Conservation (phyloP, 1,140 invertebrate species). For the Cecropterus lyciades region DNA sequence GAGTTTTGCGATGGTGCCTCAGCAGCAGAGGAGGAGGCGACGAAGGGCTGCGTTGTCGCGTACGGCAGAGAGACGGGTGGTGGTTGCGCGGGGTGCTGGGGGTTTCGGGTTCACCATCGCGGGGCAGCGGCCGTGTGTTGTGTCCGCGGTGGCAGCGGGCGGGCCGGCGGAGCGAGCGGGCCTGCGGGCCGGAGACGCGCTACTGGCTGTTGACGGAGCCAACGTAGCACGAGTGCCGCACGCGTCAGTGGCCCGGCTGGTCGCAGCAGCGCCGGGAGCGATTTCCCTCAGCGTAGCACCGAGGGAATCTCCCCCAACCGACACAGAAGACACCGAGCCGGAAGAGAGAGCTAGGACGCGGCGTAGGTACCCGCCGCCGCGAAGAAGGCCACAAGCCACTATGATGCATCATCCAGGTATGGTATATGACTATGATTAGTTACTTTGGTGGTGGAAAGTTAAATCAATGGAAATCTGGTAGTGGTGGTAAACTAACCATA, state of each 20-base stretch:
- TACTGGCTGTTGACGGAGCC: conserved; percentile 95
- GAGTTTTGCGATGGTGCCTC: conserved; percentile 73
- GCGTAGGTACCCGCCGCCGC: conserved; percentile 67
- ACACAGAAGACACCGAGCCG: conserved; percentile 75
- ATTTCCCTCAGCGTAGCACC: conserved; percentile 83
- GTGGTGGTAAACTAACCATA: not conserved
- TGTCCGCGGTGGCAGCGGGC: conserved; percentile 69
- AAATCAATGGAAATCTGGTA: not conserved
- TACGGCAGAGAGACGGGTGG: conserved; percentile 90
- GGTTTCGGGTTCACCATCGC: conserved; percentile 83
- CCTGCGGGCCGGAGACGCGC: conserved; percentile 94
- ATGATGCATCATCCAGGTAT: conserved; percentile 72
- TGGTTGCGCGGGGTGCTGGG: conserved; percentile 92
- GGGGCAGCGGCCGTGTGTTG: conserved; percentile 74
- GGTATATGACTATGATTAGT: not conserved
- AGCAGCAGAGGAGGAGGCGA: conserved; percentile 90
- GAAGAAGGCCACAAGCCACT: conserved; percentile 64
- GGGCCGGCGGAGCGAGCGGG: conserved; percentile 88
- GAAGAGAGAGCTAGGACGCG: conserved; percentile 69
- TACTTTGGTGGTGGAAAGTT: conserved; percentile 13
- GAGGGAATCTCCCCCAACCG: conserved; percentile 67
- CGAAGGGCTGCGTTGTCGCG: conserved; percentile 90
- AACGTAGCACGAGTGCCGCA: conserved; percentile 95
- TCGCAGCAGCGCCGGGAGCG: conserved; percentile 91
- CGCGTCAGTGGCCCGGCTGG: conserved; percentile 96